phyloP scores from a whole-genome alignment of 2,797 vertebrate species.

The Cyclopterus lumpus region DNA sequence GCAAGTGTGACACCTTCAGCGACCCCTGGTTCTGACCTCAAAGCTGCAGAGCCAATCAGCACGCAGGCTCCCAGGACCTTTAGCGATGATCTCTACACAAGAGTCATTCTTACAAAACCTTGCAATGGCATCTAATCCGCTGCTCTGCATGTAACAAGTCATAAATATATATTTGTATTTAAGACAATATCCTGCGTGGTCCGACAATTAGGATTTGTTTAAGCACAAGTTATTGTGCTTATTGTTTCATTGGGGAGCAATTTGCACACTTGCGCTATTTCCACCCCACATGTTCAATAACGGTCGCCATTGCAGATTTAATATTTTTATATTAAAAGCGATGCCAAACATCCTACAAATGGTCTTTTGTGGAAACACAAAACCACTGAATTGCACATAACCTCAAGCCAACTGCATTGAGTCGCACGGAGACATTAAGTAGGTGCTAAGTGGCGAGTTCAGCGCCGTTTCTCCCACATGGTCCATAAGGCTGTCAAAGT shows the following conservation, averaged over 20 bases:
- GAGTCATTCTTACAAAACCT: slow-evolving; percentile 34
- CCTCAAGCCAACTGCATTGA: not conserved
- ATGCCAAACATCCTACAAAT: not conserved
- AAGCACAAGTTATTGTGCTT: no score
- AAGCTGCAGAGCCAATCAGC: slow-evolving; percentile 36
- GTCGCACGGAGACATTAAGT: not conserved
- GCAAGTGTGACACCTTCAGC: slow-evolving; percentile 34
- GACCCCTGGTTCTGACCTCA: slow-evolving; percentile 40
- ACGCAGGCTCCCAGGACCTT: slow-evolving; percentile 26
- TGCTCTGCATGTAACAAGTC: not conserved
- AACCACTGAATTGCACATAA: not conserved
- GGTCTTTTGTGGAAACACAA: not conserved
- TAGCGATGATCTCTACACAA: slow-evolving; percentile 5
- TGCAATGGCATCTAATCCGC: not conserved
- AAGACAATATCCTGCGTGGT: not conserved
- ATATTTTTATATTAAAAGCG: not conserved
- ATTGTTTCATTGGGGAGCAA: no score
- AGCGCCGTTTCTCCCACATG: not conserved
- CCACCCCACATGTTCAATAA: not conserved
- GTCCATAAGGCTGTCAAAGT: not conserved
- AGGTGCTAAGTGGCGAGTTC: not conserved
- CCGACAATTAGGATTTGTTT: not conserved
- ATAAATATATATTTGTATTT: not conserved
- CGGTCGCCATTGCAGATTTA: not conserved
- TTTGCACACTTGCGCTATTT: not conserved